phyloP scores from a whole-genome alignment of 1,140 invertebrate genomes.

The Drosophila nannoptera region DNA sequence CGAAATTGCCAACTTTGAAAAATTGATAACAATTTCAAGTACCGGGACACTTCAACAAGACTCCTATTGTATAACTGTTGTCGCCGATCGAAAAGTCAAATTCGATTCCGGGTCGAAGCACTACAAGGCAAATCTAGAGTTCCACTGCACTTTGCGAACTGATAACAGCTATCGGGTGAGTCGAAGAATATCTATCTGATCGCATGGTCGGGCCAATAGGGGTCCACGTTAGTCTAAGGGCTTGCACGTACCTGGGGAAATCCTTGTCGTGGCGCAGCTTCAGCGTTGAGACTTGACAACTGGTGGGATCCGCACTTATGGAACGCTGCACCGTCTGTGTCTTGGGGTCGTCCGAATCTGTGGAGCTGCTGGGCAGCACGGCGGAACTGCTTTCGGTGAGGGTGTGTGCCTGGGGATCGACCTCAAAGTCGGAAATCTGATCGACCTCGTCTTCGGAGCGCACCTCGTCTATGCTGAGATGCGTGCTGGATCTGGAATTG shows the following conservation, averaged over 20 bases:
- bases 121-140: not conserved
- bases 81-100: no score
- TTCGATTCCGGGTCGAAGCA: no score
- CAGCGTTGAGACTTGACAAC: not conserved
- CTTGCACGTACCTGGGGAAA: slow-evolving; percentile 64
- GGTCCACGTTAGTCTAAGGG: no score
- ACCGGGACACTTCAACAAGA: no score
- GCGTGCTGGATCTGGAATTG: slow-evolving; percentile 45
- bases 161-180: no score
- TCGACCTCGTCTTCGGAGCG: slow-evolving; percentile 76
- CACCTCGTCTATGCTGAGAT: slow-evolving; percentile 69
- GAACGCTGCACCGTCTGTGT: slow-evolving; percentile 54
- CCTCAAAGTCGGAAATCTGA: slow-evolving; percentile 68
- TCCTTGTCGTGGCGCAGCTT: slow-evolving; percentile 52
- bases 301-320: slow-evolving; percentile 53
- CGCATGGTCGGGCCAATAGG: no score
- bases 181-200: no score
- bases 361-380: slow-evolving; percentile 27
- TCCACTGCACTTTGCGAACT: not conserved
- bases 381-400: slow-evolving; percentile 48
- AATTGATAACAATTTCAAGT: no score
- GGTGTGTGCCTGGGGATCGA: slow-evolving; percentile 32
- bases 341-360: slow-evolving; percentile 20
- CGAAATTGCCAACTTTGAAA: no score
- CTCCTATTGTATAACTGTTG: no score